These are phyloP conservation scores for Speoplatyrhinus poulsoni DNA, from an alignment of 2,113 vertebrate species.

Conservation along the genomic window DNA sequence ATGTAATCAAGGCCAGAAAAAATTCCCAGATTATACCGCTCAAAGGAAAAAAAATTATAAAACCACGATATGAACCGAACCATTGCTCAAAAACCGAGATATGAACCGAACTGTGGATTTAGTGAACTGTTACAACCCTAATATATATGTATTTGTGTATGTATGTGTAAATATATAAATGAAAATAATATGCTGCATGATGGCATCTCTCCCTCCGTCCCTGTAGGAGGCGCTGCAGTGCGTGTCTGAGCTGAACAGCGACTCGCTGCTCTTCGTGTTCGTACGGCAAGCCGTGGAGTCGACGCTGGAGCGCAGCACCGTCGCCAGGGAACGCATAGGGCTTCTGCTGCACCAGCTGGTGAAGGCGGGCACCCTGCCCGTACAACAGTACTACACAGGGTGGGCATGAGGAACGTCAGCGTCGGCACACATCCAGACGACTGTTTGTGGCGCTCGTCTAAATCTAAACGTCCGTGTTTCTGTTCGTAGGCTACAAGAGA, in stretches of 20 bases:
- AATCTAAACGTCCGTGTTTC: background rate
- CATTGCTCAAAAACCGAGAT: no score
- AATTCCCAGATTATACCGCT: no score
- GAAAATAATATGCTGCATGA: background rate
- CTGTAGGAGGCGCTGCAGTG: constrained; percentile 92
- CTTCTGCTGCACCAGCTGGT: constrained; percentile 85
- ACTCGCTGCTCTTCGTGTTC: constrained; percentile 86
- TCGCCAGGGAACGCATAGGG: constrained; percentile 88
- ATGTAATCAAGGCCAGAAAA: no score
- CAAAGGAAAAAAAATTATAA: no score
- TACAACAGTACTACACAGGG: constrained; percentile 92
- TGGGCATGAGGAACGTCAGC: constrained; percentile 54
- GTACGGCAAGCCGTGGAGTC: constrained; percentile 89
- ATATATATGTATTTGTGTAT: no score
- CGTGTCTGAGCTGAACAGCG: constrained; percentile 86
- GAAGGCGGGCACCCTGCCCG: constrained; percentile 76
- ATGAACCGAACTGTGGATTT: no score
- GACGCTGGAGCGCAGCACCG: constrained; percentile 90
- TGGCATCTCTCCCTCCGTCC: background rate
- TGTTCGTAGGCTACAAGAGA: constrained; percentile 83
- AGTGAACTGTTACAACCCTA: no score
- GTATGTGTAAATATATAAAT: background rate
- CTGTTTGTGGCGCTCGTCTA: background rate
- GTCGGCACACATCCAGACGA: background rate
- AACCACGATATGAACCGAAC: no score